Base-by-base conservation (phyloP, 2,888 invertebrate species). In the Idaea biselata region DNA sequence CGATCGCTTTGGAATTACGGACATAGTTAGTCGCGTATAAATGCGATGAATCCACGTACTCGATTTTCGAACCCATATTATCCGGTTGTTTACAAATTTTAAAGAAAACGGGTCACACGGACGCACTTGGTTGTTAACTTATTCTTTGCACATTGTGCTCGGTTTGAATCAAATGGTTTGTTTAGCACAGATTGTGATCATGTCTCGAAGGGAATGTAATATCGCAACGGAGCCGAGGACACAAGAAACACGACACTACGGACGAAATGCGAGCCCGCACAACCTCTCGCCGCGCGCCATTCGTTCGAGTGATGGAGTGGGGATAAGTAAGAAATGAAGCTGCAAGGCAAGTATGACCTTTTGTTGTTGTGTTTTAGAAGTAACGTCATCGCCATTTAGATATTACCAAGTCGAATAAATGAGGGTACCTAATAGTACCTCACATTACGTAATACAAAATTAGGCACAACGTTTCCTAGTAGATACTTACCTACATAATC, bases 1-100 rank as follows among this genome's bases (percentile, higher is more conserved):
- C 98, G 70, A 99, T 97, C 60, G 99, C 99, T 93, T 97, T 97
- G 73, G 97, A 97, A 93, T 97, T 97, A 75, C 97, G 94, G 73
- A 97, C 97, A 85, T 97, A 97, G 91, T 97, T 97, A 67, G 97
- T 97, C 70, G 97, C 97, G 91, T 97, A 97, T 86, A 97, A 95
- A 90, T 97, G 97, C 74, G 97, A 96, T 75, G 97, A 96, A 88
- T 97, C 97, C 78, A 97, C 97, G 93, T 97, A 97, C 84, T 97
- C 97, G 83, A 97, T 96, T 94, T 97, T 97, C 68, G 97, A 97
- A 79, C 97, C 97, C 97, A 97, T 97, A 79, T 72, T 81, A 79
- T 84, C 80, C 80, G 82, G 79, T 78, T 82, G 75, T 78, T 79
- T 83, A 80, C 79, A 77, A 75, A 73, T 77, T 77, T 78, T 75